Evolutionary conservation across 2,888 invertebrate genomes (phyloP).

Genomic region (Stenurella melanura): DNA sequence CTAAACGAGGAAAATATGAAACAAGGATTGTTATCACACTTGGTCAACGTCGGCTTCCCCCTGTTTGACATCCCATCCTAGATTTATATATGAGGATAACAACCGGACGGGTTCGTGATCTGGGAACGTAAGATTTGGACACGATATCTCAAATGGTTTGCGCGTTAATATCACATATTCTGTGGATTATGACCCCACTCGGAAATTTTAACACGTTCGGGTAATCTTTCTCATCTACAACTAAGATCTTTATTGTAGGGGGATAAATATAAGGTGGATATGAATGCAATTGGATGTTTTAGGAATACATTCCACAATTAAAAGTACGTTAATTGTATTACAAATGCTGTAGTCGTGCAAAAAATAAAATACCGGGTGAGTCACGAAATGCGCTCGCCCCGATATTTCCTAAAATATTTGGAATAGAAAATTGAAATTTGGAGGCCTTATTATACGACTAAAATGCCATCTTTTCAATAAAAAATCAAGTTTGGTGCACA

Average conservation of each 20-base stretch:
- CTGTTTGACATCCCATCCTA: conserved; percentile 67
- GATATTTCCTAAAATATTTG: no score
- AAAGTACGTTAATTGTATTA: no score
- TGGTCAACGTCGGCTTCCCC: conserved; percentile 61
- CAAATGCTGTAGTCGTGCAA: no score
- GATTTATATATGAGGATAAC: conserved; percentile 67
- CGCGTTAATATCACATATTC: conserved; percentile 3
- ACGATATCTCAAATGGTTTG: conserved; percentile 43
- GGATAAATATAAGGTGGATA: neutral
- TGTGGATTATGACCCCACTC: neutral
- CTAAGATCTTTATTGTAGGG: neutral
- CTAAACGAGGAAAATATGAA: conserved; percentile 63
- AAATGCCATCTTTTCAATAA: no score
- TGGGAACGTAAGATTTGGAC: conserved; percentile 60
- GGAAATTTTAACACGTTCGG: neutral
- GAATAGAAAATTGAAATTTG: no score
- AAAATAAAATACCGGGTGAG: no score
- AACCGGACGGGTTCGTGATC: conserved; percentile 66
- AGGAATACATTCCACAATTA: no score
- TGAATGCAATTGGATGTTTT: no score
- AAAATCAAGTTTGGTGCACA: no score
- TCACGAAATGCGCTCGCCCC: no score
- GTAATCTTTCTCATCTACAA: neutral
- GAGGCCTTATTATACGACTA: no score
- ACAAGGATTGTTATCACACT: conserved; percentile 66